Percentiles rank a stretch among this genome's conserved stretches.
These are phyloP conservation scores for Bradypodion pumilum DNA, from an alignment of 2,797 vertebrate genomes.

Conservation along the genomic window DNA sequence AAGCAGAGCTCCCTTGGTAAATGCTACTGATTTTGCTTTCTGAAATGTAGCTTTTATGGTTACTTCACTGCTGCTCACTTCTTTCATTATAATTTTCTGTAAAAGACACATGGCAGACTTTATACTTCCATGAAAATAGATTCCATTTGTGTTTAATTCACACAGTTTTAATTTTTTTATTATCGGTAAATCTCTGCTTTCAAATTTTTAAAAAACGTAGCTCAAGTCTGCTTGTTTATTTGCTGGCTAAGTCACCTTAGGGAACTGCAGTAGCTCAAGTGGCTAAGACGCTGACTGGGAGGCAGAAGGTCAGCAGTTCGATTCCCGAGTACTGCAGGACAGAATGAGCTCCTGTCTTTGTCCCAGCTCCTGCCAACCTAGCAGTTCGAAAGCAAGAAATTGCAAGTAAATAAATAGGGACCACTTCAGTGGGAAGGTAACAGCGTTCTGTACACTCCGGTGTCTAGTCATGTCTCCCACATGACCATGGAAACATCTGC, in stretches of 20 bases:
- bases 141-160: slow-evolving; percentile 59
- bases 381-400: too few species aligned
- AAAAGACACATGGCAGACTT: slow-evolving; percentile 37
- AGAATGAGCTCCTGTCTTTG: too few species aligned
- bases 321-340: too few species aligned
- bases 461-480: too few species aligned
- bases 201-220: slow-evolving; percentile 61
- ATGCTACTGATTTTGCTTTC: slow-evolving; percentile 16
- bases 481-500: too few species aligned
- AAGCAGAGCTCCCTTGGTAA: slow-evolving; percentile 6
- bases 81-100: slow-evolving; percentile 47
- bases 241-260: slow-evolving; percentile 54
- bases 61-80: slow-evolving; percentile 36
- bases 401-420: too few species aligned
- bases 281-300: too few species aligned
- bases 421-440: too few species aligned
- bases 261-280: too few species aligned
- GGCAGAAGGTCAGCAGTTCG: too few species aligned
- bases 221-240: slow-evolving; percentile 54
- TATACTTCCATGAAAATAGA: slow-evolving; percentile 41
- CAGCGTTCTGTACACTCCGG: too few species aligned
- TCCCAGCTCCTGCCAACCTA: too few species aligned
- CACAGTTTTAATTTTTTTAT: slow-evolving; percentile 34
- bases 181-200: slow-evolving; percentile 53
- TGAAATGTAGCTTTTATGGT: not conserved